Percentiles rank a stretch among this genome's conserved stretches.
These are phyloP conservation scores for Harlomillsia oculata DNA, from an alignment of 1,140 invertebrate genomes.

Conservation along the genomic window DNA sequence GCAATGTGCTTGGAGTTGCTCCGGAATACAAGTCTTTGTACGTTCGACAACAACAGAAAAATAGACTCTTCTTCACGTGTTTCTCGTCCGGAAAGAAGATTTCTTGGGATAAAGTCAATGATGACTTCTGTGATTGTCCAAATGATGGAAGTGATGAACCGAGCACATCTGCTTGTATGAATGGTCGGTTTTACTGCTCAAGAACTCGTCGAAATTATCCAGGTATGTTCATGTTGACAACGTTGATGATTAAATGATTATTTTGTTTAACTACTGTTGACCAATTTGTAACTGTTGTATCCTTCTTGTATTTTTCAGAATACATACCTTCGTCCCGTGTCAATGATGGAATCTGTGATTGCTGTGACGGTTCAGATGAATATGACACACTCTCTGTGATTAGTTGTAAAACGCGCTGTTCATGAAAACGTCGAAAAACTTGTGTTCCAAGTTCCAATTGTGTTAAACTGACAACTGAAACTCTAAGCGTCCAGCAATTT, in stretches of 20 bases:
- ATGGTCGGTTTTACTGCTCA: slow-evolving; percentile 32
- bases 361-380: slow-evolving; percentile 32
- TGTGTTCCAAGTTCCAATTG: not conserved
- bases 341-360: slow-evolving; percentile 32
- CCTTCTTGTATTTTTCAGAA: slow-evolving; percentile 17
- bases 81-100: slow-evolving; percentile 25
- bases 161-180: slow-evolving; percentile 36
- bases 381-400: slow-evolving; percentile 17
- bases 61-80: slow-evolving; percentile 15
- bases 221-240: slow-evolving; percentile 5
- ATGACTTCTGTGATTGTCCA: slow-evolving; percentile 37
- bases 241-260: not conserved
- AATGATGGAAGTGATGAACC: slow-evolving; percentile 37
- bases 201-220: slow-evolving; percentile 14
- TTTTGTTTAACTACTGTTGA: not conserved
- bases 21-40: slow-evolving; percentile 23
- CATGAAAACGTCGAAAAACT: not conserved
- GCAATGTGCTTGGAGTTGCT: slow-evolving; percentile 19
- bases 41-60: slow-evolving; percentile 1
- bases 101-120: slow-evolving; percentile 34
- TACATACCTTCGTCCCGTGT: slow-evolving; percentile 32
- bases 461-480: slow-evolving; percentile 6
- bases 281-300: not conserved
- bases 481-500: too few relatives aligned
- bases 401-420: slow-evolving; percentile 13